Evolutionary conservation across 1,140 invertebrate species (phyloP).

Genomic region (Drosophila navojoa): DNA sequence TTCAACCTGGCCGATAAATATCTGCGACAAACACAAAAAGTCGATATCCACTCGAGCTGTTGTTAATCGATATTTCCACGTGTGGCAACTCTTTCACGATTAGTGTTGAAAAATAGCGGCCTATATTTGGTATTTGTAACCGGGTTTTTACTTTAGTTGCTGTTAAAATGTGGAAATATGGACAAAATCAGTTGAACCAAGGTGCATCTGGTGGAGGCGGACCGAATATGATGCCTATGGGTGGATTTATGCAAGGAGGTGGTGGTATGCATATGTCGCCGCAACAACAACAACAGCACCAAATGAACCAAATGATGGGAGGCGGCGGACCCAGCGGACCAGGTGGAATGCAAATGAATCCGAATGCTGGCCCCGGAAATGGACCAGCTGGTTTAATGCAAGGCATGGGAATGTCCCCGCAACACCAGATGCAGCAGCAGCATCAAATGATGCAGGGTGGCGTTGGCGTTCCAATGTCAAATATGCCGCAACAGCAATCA

Average conservation of each 20-base stretch:
- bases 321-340: constrained; percentile 37
- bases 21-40: not conserved
- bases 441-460: constrained; percentile 57
- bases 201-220: constrained; percentile 54
- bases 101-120: constrained; percentile 22
- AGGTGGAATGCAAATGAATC: constrained; percentile 69
- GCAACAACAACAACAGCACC: constrained; percentile 74
- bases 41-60: not conserved
- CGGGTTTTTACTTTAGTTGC: not conserved
- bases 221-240: constrained; percentile 75
- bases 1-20: not conserved
- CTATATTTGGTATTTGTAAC: constrained; percentile 34
- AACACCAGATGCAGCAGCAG: constrained; percentile 68
- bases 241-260: constrained; percentile 60
- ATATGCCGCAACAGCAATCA: constrained; percentile 48
- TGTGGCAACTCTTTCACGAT: constrained; percentile 4
- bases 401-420: constrained; percentile 71
- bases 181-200: constrained; percentile 68
- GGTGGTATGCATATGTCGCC: constrained; percentile 68
- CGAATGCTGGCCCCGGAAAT: constrained; percentile 31
- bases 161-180: constrained; percentile 69
- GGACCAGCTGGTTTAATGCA: constrained; percentile 65
- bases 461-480: constrained; percentile 47
- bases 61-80: not conserved
- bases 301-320: constrained; percentile 69